phyloP scores from a whole-genome alignment of 2,888 invertebrate species.

The Caenorhabditis imperialis region DNA sequence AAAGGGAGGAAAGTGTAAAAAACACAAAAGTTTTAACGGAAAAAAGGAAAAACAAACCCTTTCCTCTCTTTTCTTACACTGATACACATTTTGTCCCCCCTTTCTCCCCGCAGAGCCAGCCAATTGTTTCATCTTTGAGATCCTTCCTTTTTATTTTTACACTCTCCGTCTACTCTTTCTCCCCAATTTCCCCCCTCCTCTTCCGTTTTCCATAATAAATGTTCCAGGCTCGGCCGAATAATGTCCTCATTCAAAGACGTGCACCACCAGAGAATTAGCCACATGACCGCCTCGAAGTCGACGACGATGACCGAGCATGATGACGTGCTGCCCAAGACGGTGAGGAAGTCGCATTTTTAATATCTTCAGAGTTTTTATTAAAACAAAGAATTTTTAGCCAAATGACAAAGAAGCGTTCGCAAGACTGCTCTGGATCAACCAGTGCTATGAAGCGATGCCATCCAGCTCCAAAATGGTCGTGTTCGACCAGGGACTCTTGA shows the following conservation, averaged over 20 bases:
- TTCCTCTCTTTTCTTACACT: background rate
- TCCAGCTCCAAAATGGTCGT: constrained; percentile 98
- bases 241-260: constrained; percentile 52
- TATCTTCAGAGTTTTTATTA: background rate
- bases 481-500: constrained; percentile 95
- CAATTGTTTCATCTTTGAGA: background rate
- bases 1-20: no score
- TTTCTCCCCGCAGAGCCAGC: constrained; percentile 11
- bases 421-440: constrained; percentile 95
- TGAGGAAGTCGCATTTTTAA: no score
- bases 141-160: no score
- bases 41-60: background rate
- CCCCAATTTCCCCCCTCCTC: background rate
- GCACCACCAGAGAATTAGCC: constrained; percentile 37
- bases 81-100: no score
- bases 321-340: constrained; percentile 47
- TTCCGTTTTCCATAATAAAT: background rate
- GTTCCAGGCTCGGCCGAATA: background rate
- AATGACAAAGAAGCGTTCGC: constrained; percentile 60
- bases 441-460: constrained; percentile 98
- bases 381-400: constrained; percentile 16
- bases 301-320: constrained; percentile 28
- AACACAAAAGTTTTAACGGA: no score
- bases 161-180: no score
- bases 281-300: constrained; percentile 46